Base-by-base conservation (phyloP, 2,797 vertebrate species). In the Poeciliopsis gracilis region DNA sequence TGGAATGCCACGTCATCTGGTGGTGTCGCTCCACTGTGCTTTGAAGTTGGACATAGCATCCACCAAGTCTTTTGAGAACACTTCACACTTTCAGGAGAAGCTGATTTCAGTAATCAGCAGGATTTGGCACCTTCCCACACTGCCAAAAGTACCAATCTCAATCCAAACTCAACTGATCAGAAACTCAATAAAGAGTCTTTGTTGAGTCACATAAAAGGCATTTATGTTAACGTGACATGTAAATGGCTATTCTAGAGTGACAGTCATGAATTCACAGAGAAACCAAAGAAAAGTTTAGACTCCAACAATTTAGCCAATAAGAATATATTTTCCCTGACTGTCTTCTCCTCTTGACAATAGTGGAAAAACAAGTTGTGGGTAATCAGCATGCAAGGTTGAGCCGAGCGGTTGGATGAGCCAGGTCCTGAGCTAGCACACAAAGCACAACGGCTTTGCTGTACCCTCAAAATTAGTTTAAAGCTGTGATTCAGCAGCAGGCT, bases 321-420 rank as follows among this genome's bases (percentile, higher is more conserved):
- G 76, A 82, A 73, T 86, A 85, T 78, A 80, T 90, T 78, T 90
- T 41, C 75, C 61, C 61, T 77, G 79, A 78, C 63, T 59, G 77
- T 82, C 75, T 59, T 73, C 75, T 83, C 69, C 8, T 82, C 87
- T 82, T 85, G 84, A 84, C 88, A 73, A 45, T 67, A 30, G 47
- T 47, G 23, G 20, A 73, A 67, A 82, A 77, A 25, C 63, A 51
- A 13, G 38, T 72, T 76, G 57, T 4, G 47, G 72, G 76, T 90
- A 91, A 93, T 93, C 92, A 89, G 90, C 91, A 93, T 93, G 92
- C 92, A 90, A 45, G 84, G 80, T 77, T 72, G 82, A 45, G 86
- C 84, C n/a, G 88, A 81, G 83, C 78, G 18, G 79, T 59, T 70
- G 73, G 82, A 75, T 53, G 88, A 89, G 89, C 89, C 91, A 88